Conservation (phyloP, 2,113 vertebrate genomes). For the Nycticryphes semicollaris region DNA sequence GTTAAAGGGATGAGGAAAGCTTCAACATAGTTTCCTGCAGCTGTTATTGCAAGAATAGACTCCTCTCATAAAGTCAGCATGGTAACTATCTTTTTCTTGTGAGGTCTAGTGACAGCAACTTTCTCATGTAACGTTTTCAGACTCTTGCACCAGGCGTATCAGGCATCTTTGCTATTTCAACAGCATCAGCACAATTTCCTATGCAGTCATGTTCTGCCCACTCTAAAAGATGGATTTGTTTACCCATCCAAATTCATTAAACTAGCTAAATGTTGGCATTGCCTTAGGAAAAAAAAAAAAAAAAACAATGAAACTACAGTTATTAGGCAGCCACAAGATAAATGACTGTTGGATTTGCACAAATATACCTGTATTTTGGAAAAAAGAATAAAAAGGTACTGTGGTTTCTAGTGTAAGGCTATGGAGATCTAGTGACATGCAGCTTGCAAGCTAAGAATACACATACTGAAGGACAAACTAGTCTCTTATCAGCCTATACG, state of each 20-base stretch:
- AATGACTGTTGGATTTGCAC: background rate
- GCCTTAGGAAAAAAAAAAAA: background rate
- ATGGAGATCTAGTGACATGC: background rate
- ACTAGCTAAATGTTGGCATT: background rate
- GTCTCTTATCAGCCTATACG: background rate
- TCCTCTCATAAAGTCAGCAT: background rate
- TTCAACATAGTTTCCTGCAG: constrained; percentile 33
- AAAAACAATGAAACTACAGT: background rate
- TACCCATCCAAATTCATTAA: background rate
- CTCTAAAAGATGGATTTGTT: constrained; percentile 4
- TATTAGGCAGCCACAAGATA: background rate
- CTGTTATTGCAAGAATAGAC: constrained; percentile 21
- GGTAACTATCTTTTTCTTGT: constrained; percentile 28
- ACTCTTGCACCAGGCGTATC: background rate
- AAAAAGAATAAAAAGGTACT: background rate
- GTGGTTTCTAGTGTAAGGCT: background rate
- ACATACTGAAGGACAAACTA: background rate
- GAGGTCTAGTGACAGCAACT: constrained; percentile 18
- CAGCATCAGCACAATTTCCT: constrained; percentile 12
- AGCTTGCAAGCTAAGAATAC: background rate
- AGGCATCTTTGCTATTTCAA: constrained; percentile 24
- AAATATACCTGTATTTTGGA: background rate
- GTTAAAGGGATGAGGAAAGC: background rate
- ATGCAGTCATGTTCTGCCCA: background rate
- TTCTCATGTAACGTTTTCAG: background rate